Base-by-base conservation (phyloP, 2,888 invertebrate genomes). In the Spisula subtruncata region DNA sequence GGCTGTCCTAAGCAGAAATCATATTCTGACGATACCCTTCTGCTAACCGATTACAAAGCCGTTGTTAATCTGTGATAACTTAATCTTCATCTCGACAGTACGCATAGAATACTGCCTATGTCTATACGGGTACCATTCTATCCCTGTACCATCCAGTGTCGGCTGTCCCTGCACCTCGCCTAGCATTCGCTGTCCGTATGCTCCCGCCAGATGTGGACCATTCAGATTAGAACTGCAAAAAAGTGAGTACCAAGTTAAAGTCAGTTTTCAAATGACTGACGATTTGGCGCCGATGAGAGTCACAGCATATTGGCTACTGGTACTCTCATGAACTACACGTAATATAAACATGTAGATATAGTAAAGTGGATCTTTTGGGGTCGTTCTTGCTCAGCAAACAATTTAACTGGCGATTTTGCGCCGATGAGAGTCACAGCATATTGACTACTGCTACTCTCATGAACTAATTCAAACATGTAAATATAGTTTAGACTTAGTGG, bases 91-190 rank as follows among this genome's bases (percentile, higher is more conserved):
- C 83, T 90, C 91, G 0, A 85, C 88, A 29, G 10, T 29, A 16
- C 83, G 85, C 86, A 93, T 71, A 14, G 93, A 93, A 75, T 93
- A 93, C 85, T 93, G 93, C 51, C 92, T 82, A 0, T 84, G 89
- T 84, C 87, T 85, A 82, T 89, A 91, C 12, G 93, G 93, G 85
- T 93, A 93, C 93, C 93, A 93, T 75, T 93, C 93, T 0, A 93
- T 83, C 0, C 93, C 93, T 1, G 93, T 93, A 0, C 93, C 92
- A 6, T 93, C 92, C 16, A 91, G 66, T 10, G 93, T 90, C 25
- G 93, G 93, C 8, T 92, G 79, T 1, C 93, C 93, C 29, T 29
- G 83, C 0, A 79, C 75, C 80, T 93, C 90, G 0, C 93, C 93
- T 2, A 86, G 51, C 46, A 66, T 86, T 25, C 89, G 88, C 1